Conservation (phyloP, 2,888 invertebrate genomes). For the Lypha dubia region DNA sequence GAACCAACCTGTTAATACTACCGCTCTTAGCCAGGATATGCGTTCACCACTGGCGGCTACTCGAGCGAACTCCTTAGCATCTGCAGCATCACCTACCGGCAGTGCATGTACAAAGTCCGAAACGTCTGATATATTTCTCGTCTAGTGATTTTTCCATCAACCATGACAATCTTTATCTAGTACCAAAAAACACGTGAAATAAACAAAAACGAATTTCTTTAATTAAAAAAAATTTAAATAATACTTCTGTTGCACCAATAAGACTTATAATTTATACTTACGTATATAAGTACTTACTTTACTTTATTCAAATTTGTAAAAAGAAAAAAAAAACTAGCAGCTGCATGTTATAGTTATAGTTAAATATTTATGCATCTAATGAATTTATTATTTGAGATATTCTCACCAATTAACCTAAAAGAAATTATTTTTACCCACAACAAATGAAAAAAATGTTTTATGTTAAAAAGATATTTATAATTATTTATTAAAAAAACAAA, state of each 20-base stretch:
- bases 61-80: constrained; percentile 88
- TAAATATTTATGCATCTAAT: neutral
- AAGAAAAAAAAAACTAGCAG: neutral
- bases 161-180: constrained; percentile 38
- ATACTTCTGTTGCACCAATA: constrained; percentile 48
- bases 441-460: too few species aligned
- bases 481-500: too few species aligned
- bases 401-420: too few species aligned
- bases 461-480: too few species aligned
- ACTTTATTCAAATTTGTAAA: neutral
- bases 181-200: constrained; percentile 33
- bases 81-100: constrained; percentile 89
- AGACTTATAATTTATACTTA: constrained; percentile 54
- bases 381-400: too few species aligned
- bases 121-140: constrained; percentile 82
- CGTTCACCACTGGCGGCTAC: constrained; percentile 89
- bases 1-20: constrained; percentile 75
- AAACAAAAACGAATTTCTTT: constrained; percentile 38
- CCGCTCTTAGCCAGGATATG: constrained; percentile 85
- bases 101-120: constrained; percentile 88
- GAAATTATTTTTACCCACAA: too few species aligned
- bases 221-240: constrained; percentile 29
- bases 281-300: neutral
- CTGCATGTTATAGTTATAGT: neutral
- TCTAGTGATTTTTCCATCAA: constrained; percentile 76